Evolutionary conservation across 2,113 vertebrate genomes (phyloP), one percentile per base, ranked within the genome.

Genomic region (Polypterus bichir): DNA sequence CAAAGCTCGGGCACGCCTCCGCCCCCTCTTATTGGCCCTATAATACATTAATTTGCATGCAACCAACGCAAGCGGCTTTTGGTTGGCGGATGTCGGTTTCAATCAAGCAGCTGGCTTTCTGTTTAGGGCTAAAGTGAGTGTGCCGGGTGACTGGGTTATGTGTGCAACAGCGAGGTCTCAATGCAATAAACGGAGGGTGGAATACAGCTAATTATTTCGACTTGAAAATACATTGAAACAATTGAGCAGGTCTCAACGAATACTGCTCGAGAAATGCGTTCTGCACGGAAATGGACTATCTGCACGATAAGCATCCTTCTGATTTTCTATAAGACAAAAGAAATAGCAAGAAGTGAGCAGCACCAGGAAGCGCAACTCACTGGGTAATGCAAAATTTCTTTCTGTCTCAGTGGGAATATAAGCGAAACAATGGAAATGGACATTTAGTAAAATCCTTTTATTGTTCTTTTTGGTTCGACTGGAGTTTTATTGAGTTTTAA

Each of bases 321-420:
- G 65, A 91, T 92, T 76, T 88, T 92, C 70, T 92, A 91, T 67
- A 90, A 91, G 74, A 92, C 89, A 76, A 90, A 88, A 77, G 88
- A 92, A 73, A 89, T 89, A 53, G 73, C 83, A 11, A 82, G 87
- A 74, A 88, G 77, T 11, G 88, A 84, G 66, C 88, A 86, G 77
- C 88, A 74, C 63, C 86, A 83, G 77, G 86, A 86, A 71, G 74
- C 82, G 49, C 74, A 81, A 77, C 70, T 86, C 64, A 63, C 68
- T 59, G 86, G 90, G 90, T 90, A 89, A 86, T 56, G 61, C 64
- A 44, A 61, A 61, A 61, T 27, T 27, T 27, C 27, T 27, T 27
- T 27, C 27, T 27, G 27, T 27, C 27, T 27, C 27, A 27, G 27
- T 27, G 27, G 27, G 27, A 27, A 27, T 27, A 27, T 27, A 27